Base-by-base conservation (phyloP, 2,888 invertebrate genomes). In the Lasioglossum zephyrum region DNA sequence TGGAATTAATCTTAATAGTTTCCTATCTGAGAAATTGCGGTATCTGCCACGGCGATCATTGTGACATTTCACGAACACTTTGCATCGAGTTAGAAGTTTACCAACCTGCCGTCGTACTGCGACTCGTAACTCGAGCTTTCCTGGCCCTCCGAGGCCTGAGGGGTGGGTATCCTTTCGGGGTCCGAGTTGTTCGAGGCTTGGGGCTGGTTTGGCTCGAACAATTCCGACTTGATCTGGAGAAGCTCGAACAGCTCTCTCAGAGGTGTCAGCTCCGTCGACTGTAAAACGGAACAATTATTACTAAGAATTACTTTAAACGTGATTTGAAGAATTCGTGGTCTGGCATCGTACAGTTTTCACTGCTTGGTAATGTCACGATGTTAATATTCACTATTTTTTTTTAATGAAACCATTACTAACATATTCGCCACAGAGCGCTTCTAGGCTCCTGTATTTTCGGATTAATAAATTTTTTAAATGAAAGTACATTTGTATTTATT, bases 201-300 rank as follows among this genome's bases (percentile, higher is more conserved):
- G 81, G 94, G 92, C 87, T 94, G 94, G 88, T 93, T 95, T 4
- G 95, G 94, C 87, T 94, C 94, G 90, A 94, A 95, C 44, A 95
- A 92, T 92, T 98, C 98, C 88, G 98, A 97, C 95, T 98, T 98
- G 90, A 98, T 98, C 96, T 98, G 98, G 92, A 98, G 95, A 91
- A 98, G 95, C 95, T 98, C 97, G 95, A 98, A 97, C 81, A 98
- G 95, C 95, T 98, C 98, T 95, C 97, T 97, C 96, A 98, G 96
- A 93, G 97, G 97, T 94, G 97, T 97, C 92, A 98, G 97, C 96
- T 98, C 98, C 92, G 96, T 97, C 90, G 97, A 97, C 97, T 97
- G 39, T 39, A 96, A 91, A 96, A 96, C 6, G 16, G 47, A n/a
- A 41, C 11, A 39, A n/a, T 22, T 66, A 6, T 36, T 49, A 47